Percentiles rank a stretch among this genome's conserved stretches.
phyloP scores from a whole-genome alignment of 2,797 vertebrate genomes.

The Salarias fasciatus region DNA sequence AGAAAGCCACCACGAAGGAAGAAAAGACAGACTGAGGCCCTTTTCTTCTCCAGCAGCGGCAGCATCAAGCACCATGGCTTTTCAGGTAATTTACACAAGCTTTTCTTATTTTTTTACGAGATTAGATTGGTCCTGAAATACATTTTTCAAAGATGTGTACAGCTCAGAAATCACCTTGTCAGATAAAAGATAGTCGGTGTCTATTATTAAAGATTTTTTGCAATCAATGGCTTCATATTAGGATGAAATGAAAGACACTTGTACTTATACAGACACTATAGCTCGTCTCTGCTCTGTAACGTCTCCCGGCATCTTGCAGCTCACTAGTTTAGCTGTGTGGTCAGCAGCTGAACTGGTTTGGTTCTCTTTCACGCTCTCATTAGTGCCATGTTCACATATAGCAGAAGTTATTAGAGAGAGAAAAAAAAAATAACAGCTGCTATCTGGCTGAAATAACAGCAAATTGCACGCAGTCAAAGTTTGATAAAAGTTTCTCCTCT shows the following conservation, averaged over 20 bases:
- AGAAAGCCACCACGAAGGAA: constrained; percentile 28
- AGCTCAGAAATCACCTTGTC: constrained; percentile 11
- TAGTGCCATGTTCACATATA: neutral
- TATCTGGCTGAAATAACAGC: neutral
- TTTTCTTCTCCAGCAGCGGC: constrained; percentile 23
- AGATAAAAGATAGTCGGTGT: constrained; percentile 9
- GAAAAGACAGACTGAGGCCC: constrained; percentile 3
- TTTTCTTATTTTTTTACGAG: constrained; percentile 6
- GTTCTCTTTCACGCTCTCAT: neutral
- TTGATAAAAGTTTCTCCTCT: no score
- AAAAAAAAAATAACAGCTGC: neutral
- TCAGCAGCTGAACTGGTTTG: neutral
- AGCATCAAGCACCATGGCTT: constrained; percentile 10
- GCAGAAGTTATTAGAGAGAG: neutral
- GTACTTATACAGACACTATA: constrained; percentile 1
- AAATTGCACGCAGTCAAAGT: neutral
- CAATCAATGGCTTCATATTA: constrained; percentile 11
- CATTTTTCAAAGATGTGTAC: constrained; percentile 7
- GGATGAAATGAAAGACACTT: constrained; percentile 1
- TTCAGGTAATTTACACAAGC: neutral
- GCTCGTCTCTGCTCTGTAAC: constrained; percentile 3
- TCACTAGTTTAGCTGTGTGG: constrained; percentile 1
- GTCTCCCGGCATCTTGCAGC: neutral
- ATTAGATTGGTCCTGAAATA: constrained; percentile 9
- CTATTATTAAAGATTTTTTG: constrained; percentile 10